Percentiles rank a stretch among this genome's conserved stretches.
Conservation (phyloP, 2,888 invertebrate species). For the Barypeithes pellucidus region DNA sequence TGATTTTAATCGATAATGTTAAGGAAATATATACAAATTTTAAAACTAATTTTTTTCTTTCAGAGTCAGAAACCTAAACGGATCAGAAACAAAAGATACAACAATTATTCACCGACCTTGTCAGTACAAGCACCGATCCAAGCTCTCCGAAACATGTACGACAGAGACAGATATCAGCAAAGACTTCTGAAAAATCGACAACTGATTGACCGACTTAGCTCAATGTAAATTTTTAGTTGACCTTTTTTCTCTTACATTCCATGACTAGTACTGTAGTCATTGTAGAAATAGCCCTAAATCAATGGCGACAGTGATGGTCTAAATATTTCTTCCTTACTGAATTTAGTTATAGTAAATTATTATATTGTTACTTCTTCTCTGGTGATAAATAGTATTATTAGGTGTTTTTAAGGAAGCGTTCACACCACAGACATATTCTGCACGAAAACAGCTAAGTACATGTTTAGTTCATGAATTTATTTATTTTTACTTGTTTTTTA, state of each 20-base stretch:
- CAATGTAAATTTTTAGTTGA: slow-evolving; percentile 33
- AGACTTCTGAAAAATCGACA: slow-evolving; percentile 58
- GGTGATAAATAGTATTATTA: slow-evolving; percentile 49
- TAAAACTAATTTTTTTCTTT: slow-evolving; percentile 41
- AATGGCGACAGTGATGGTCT: slow-evolving; percentile 16
- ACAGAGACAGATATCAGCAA: slow-evolving; percentile 56
- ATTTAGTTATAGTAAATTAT: slow-evolving; percentile 30
- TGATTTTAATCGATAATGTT: neutral
- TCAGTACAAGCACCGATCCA: slow-evolving; percentile 61
- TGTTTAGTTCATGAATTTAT: too few relatives aligned
- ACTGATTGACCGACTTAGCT: slow-evolving; percentile 44
- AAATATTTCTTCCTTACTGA: slow-evolving; percentile 11
- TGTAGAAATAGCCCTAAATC: slow-evolving; percentile 17
- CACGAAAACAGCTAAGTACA: too few relatives aligned
- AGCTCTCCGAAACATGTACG: slow-evolving; percentile 57
- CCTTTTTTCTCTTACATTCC: neutral
- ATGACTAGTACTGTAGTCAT: slow-evolving; percentile 23
- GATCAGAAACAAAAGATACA: slow-evolving; percentile 57
- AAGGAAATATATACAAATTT: neutral
- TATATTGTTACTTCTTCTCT: slow-evolving; percentile 35
- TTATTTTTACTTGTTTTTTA: too few relatives aligned
- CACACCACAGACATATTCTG: too few relatives aligned
- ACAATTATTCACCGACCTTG: slow-evolving; percentile 56
- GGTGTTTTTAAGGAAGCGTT: slow-evolving; percentile 4
- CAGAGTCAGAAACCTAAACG: slow-evolving; percentile 55